Percentiles rank a stretch among this genome's conserved stretches.
Conservation (phyloP, 2,797 vertebrate species). For the Acanthopagrus latus region DNA sequence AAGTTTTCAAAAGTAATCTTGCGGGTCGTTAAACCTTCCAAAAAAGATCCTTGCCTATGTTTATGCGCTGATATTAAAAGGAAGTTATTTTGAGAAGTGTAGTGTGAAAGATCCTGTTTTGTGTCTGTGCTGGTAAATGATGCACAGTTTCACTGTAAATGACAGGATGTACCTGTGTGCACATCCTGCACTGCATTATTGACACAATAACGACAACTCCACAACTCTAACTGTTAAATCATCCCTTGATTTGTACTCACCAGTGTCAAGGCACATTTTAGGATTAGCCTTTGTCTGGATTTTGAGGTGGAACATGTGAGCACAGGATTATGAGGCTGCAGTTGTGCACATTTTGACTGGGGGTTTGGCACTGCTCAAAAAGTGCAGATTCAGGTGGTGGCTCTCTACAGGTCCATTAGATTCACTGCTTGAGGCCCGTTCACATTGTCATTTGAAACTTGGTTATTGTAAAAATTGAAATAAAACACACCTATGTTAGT, state of each 20-base stretch:
- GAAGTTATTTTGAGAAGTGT: not conserved
- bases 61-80: not conserved
- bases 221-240: not conserved
- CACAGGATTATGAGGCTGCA: slow-evolving; percentile 42
- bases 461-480: not conserved
- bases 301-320: slow-evolving; percentile 41
- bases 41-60: not conserved
- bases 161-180: too few relatives aligned
- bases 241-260: slow-evolving; percentile 2
- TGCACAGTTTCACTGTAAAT: not conserved
- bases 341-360: slow-evolving; percentile 18
- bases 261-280: slow-evolving; percentile 19
- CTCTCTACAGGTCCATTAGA: not conserved
- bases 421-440: not conserved
- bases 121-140: too few relatives aligned
- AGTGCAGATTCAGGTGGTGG: not conserved
- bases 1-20: not conserved
- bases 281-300: slow-evolving; percentile 33
- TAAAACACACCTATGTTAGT: too few relatives aligned
- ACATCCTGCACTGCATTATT: not conserved
- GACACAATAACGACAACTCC: not conserved
- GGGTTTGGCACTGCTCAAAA: not conserved
- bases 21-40: not conserved
- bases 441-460: not conserved
- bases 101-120: not conserved